Percentiles rank a stretch among this genome's conserved stretches.
Evolutionary conservation across 2,797 vertebrate species (phyloP).

Genomic region (Erpetoichthys calabaricus): DNA sequence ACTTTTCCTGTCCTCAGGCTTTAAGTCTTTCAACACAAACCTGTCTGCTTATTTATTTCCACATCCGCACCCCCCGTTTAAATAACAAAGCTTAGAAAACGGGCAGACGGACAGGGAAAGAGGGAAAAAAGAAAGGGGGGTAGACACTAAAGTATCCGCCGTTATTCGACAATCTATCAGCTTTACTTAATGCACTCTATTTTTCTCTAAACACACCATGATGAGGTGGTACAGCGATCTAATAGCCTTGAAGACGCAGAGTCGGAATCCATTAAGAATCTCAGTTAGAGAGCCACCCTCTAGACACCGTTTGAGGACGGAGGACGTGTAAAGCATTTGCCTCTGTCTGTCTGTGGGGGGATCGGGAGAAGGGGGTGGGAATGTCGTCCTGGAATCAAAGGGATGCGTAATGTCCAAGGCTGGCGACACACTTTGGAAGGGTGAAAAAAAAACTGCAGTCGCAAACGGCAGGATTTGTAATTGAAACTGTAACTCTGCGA

Average conservation of each 20-base stretch:
- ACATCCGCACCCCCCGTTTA: conserved; percentile 49
- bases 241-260: conserved; percentile 33
- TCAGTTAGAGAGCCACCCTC: conserved; percentile 6
- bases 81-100: conserved; percentile 74
- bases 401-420: background rate
- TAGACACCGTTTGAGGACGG: background rate
- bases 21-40: conserved; percentile 64
- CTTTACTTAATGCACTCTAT: conserved; percentile 42
- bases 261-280: conserved; percentile 26
- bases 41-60: conserved; percentile 63
- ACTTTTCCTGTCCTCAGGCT: conserved; percentile 79
- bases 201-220: conserved; percentile 49
- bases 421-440: no score
- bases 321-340: background rate
- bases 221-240: conserved; percentile 43
- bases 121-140: conserved; percentile 43
- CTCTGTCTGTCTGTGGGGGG: background rate
- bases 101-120: conserved; percentile 49
- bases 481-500: no score
- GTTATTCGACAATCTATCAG: conserved; percentile 46
- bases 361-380: background rate
- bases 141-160: conserved; percentile 47
- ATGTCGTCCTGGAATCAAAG: background rate
- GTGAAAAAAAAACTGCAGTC: no score
- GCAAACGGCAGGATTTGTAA: no score